These are phyloP conservation scores for Megatriorchis doriae DNA, from an alignment of 2,113 vertebrate genomes.

Conservation along the genomic window DNA sequence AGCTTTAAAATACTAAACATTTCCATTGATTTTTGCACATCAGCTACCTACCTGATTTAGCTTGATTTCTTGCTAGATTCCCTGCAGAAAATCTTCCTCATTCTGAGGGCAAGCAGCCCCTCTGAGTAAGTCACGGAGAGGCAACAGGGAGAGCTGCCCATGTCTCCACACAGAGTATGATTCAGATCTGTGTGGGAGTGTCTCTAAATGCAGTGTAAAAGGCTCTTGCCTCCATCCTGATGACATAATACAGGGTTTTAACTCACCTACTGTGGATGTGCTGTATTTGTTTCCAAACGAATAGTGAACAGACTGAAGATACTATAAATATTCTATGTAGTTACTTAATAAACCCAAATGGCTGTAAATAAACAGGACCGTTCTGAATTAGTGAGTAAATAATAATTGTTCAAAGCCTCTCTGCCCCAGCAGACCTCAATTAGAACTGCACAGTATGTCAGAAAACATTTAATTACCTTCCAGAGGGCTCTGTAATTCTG, in stretches of 20 bases:
- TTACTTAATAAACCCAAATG: neutral
- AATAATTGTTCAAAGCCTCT: neutral
- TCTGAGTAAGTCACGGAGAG: neutral
- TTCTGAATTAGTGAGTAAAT: constrained; percentile 3
- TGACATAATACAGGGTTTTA: constrained; percentile 28
- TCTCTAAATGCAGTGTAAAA: neutral
- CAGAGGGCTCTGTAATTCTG: neutral
- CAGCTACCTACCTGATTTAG: neutral
- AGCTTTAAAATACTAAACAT: neutral
- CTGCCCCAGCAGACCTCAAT: neutral
- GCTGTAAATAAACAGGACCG: constrained; percentile 7
- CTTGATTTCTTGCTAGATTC: neutral
- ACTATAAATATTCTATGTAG: neutral
- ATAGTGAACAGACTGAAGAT: neutral
- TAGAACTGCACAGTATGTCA: neutral
- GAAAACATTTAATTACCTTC: constrained; percentile 13
- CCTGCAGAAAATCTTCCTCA: neutral
- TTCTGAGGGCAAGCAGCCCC: neutral
- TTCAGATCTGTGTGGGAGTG: neutral
- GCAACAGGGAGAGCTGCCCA: neutral
- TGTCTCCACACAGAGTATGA: neutral
- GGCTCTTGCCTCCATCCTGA: neutral
- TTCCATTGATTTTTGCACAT: neutral
- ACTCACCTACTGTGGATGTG: neutral
- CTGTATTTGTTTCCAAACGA: constrained; percentile 22